Evolutionary conservation across 2,888 invertebrate genomes (phyloP).

Genomic region (Thumatha senex): DNA sequence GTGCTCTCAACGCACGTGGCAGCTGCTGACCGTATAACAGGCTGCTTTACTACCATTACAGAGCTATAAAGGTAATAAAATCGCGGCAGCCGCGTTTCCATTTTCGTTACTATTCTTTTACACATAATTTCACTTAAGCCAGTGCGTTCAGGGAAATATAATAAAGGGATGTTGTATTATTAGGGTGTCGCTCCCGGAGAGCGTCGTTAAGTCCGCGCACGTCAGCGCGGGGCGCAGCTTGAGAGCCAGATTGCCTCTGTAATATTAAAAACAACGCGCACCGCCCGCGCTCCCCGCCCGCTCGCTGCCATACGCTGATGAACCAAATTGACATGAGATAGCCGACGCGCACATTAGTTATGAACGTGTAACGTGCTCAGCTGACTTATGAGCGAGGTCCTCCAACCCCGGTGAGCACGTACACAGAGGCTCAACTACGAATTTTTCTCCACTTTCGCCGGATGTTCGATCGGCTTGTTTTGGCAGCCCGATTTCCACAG

Average conservation of each 20-base stretch:
- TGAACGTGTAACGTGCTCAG: background rate
- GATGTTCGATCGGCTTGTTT: background rate
- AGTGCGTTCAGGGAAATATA: slow-evolving; percentile 40
- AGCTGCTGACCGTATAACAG: too few species aligned
- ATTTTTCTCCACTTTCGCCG: background rate
- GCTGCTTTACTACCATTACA: too few species aligned
- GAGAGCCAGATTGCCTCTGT: slow-evolving; percentile 42
- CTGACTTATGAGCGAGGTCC: background rate
- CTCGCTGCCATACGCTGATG: background rate
- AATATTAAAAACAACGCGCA: slow-evolving; percentile 46
- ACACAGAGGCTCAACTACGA: background rate
- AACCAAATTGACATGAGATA: background rate
- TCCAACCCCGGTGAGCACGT: background rate
- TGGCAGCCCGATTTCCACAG: background rate
- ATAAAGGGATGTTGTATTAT: slow-evolving; percentile 42
- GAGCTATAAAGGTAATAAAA: slow-evolving; percentile 39
- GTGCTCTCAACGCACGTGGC: too few species aligned
- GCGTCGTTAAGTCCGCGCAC: slow-evolving; percentile 40
- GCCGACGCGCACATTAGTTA: background rate
- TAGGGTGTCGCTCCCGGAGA: slow-evolving; percentile 23
- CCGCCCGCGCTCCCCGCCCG: background rate
- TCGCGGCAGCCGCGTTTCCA: slow-evolving; percentile 30
- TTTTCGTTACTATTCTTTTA: slow-evolving; percentile 39
- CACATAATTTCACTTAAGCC: slow-evolving; percentile 44
- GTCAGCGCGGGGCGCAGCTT: slow-evolving; percentile 40